Evolutionary conservation across 2,888 invertebrate species (phyloP), one percentile per base, ranked within the genome.

Genomic region (Cephonodes hylas): DNA sequence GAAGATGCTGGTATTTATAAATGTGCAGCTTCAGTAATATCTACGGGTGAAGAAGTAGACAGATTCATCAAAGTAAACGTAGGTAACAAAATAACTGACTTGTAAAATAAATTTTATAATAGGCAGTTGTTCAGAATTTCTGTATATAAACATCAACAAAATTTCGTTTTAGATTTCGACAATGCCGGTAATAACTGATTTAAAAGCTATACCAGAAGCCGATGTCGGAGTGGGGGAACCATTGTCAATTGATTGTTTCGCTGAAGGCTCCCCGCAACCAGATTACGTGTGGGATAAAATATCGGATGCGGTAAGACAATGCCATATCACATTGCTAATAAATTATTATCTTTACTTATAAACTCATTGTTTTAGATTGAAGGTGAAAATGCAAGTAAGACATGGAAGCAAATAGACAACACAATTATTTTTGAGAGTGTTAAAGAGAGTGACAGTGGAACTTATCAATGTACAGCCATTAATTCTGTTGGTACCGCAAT

Each of bases 201-300:
- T 91, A 1, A 68, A 61, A 56, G 79, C 84, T 1, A 75, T 63
- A 45, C 85, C 87, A 38, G 72, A 73, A 13, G 65, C 67, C 4
- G 75, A 65, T 2, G 76, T 85, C 0, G 59, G 76, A 4, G 72
- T 70, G 42, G 86, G 84, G 0, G 75, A 75, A 20, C 53, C 70
- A 20, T 64, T 91, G 23, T 68, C 75, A 0, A 73, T 91, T 59
- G 83, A 86, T 61, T 92, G 91, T 65, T 61, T 71, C 34, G 87
- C 86, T 1, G 76, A 82, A 31, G 89, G 88, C 0, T 70, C 66
- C 8, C 91, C 91, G 7, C 72, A 77, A 25, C 88, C 89, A 1
- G 71, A 76, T 63, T 86, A 83, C 57, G 60, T 53, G 15, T 91
- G 86, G 86, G 81, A 64, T 23, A 90, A 89, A 71, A 66, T 78